Evolutionary conservation across 2,888 invertebrate genomes (phyloP), one percentile per base, ranked within the genome.

Genomic region (Atethmia centrago): DNA sequence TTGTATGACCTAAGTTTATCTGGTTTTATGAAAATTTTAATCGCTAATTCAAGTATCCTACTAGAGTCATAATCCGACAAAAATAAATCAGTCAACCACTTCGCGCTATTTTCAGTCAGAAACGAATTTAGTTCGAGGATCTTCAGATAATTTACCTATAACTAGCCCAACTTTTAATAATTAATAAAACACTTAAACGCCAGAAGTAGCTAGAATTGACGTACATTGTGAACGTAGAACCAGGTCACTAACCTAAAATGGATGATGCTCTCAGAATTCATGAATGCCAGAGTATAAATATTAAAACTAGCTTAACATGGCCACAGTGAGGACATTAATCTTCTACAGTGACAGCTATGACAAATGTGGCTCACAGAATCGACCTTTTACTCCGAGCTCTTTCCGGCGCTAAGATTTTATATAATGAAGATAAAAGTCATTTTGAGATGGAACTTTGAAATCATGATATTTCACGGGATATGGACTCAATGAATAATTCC

Each of bases 281-380:
- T 85, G 85, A 83, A 79, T 79, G 55, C 68, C 56, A 59, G 82
- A 84, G 49, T 74, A 85, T 85, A 85, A 78, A 81, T 83, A 83
- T 83, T 78, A 77, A 81, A 87, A 86, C 81, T 87, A 85, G 77
- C 73, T 74, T 66, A 64, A 65, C 70, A 59, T 55, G 56, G 70
- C 65, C 61, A 36, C 53, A 49, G 65, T 45, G 36, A 72, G 49
- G 51, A 58, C 84, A 87, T 86, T 86, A 82, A 86, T 86, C 85
- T 86, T 73, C 36, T 4, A 7, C 62, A 76, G 71, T 77, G 85
- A 85, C 85, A 75, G 82, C 72, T 63, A 77, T 85, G 85, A 86
- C 85, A 86, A 86, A 86, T 87, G 85, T 77, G 77, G 62, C 84
- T 74, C 73, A 72, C 56, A 40, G 61, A 79, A 77, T 83, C 84